Evolutionary conservation across 2,888 invertebrate species (phyloP).

Genomic region (Caenorhabditis angaria): DNA sequence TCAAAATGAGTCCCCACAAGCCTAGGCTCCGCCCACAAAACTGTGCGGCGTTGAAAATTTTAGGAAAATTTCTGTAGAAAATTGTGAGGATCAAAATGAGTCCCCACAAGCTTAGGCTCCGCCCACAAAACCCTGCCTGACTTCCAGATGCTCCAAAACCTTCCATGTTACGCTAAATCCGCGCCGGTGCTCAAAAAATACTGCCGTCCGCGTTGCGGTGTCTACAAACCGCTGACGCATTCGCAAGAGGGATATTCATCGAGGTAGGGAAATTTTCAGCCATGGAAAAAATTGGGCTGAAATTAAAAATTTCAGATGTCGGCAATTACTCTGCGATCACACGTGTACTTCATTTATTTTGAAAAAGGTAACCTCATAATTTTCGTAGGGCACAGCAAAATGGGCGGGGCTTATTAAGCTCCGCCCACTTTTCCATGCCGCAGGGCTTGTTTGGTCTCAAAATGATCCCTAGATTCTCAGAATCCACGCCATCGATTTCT

Average conservation of each 20-base stretch:
- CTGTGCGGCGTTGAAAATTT: too few relatives aligned
- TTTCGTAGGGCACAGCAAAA: too few relatives aligned
- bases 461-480: not conserved
- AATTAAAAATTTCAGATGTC: conserved; percentile 51
- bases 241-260: conserved; percentile 62
- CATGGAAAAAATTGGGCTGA: not conserved
- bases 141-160: conserved; percentile 61
- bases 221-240: conserved; percentile 62
- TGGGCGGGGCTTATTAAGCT: too few relatives aligned
- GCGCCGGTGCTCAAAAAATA: conserved; percentile 60
- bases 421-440: too few relatives aligned
- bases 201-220: conserved; percentile 66
- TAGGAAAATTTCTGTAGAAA: too few relatives aligned
- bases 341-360: conserved; percentile 65
- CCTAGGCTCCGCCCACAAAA: too few relatives aligned
- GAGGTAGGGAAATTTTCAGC: conserved; percentile 28
- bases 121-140: too few relatives aligned
- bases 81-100: too few relatives aligned
- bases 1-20: too few relatives aligned
- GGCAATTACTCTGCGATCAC: conserved; percentile 69
- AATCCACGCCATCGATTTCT: too few relatives aligned
- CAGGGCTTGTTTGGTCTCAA: too few relatives aligned
- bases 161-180: conserved; percentile 62
- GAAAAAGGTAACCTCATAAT: conserved; percentile 44
- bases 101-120: too few relatives aligned